Evolutionary conservation across 1,140 invertebrate genomes (phyloP).

Genomic region (Aplysia californica): DNA sequence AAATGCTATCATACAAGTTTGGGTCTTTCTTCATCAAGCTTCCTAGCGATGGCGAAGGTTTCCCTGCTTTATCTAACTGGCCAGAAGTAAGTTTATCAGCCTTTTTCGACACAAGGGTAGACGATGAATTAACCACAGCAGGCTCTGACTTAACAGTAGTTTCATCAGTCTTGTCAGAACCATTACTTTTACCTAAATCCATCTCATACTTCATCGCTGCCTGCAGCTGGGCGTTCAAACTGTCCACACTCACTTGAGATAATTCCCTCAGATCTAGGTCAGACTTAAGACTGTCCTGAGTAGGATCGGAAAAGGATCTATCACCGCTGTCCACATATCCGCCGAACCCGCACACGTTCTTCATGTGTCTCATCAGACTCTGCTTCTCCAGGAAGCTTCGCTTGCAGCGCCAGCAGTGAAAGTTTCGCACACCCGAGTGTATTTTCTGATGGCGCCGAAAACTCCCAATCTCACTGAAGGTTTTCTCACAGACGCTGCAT

Average conservation of each 20-base stretch:
- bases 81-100: background rate
- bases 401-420: constrained; percentile 23
- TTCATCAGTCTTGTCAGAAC: background rate
- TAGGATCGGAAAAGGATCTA: background rate
- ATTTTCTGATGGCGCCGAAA: constrained; percentile 34
- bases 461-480: constrained; percentile 33
- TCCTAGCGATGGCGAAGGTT: constrained; percentile 2
- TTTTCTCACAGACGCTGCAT: constrained; percentile 33
- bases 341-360: constrained; percentile 18
- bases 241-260: background rate
- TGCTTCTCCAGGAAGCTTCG: constrained; percentile 32
- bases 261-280: background rate
- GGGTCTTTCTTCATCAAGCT: constrained; percentile 26
- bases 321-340: background rate
- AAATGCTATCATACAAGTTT: constrained; percentile 8
- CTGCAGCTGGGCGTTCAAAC: background rate
- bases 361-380: constrained; percentile 22
- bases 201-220: background rate
- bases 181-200: background rate
- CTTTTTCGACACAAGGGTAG: background rate
- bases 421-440: constrained; percentile 36
- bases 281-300: background rate
- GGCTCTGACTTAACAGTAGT: background rate
- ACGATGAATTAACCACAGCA: background rate
- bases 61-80: background rate